Evolutionary conservation across 2,797 vertebrate genomes (phyloP).

Genomic region (Macroramphosus scolopax): DNA sequence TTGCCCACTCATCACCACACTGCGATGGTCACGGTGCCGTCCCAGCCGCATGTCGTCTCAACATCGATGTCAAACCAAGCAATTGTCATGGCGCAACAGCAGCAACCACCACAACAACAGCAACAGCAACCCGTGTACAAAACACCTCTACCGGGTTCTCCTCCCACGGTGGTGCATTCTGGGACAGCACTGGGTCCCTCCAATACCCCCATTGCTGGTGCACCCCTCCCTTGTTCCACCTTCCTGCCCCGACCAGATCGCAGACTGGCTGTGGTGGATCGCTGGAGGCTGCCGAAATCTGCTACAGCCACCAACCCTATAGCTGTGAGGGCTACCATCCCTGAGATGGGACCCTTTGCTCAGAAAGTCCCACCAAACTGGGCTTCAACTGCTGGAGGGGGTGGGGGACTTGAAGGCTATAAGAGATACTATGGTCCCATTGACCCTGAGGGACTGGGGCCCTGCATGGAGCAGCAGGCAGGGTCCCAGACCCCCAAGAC

Average conservation of each 20-base stretch:
- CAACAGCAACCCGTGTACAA: constrained; percentile 82
- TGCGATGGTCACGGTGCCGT: constrained; percentile 73
- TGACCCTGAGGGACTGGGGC: constrained; percentile 88
- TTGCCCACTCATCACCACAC: constrained; percentile 76
- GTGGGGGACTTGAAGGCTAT: constrained; percentile 86
- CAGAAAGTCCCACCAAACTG: constrained; percentile 79
- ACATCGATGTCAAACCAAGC: constrained; percentile 71
- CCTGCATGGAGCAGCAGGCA: constrained; percentile 83
- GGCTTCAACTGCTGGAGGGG: constrained; percentile 73
- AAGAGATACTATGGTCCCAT: constrained; percentile 94
- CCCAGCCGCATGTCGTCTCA: constrained; percentile 75
- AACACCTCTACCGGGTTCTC: constrained; percentile 79
- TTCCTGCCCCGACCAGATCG: constrained; percentile 86
- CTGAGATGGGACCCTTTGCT: constrained; percentile 78
- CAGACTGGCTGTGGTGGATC: constrained; percentile 84
- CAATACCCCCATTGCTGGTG: constrained; percentile 79
- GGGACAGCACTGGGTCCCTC: constrained; percentile 79
- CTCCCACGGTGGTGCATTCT: constrained; percentile 79
- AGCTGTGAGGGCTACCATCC: constrained; percentile 67
- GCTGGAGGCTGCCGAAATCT: constrained; percentile 84
- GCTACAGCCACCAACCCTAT: constrained; percentile 73
- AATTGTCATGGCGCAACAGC: constrained; percentile 74
- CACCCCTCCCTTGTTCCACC: constrained; percentile 83
- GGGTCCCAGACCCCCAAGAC: constrained; percentile 85
- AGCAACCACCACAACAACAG: constrained; percentile 70